Percentiles rank a stretch among this genome's conserved stretches.
Evolutionary conservation across 2,797 vertebrate genomes (phyloP).

Genomic region (Leptoclinus maculatus): DNA sequence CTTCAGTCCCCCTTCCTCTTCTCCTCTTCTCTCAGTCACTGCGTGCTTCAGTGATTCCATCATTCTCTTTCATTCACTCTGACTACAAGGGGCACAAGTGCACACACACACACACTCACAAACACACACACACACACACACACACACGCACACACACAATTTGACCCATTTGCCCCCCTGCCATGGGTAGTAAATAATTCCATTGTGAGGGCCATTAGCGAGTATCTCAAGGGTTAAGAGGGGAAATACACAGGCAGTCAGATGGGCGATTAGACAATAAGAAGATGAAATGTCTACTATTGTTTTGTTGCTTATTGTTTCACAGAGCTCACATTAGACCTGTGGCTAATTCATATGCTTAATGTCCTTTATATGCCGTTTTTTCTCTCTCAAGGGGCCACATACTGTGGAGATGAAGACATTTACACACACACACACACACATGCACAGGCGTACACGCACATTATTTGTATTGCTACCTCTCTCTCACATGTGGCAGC

Average conservation of each 20-base stretch:
- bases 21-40: slow-evolving; percentile 60
- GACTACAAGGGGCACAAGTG: slow-evolving; percentile 51
- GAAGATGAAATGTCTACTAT: slow-evolving; percentile 76
- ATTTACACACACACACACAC: slow-evolving; percentile 39
- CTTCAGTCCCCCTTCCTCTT: slow-evolving; percentile 58
- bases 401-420: slow-evolving; percentile 49
- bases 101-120: slow-evolving; percentile 36
- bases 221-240: slow-evolving; percentile 76
- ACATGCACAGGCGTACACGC: slow-evolving; percentile 8
- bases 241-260: slow-evolving; percentile 66
- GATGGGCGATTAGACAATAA: slow-evolving; percentile 81
- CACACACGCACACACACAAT: slow-evolving; percentile 39
- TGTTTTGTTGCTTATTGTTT: slow-evolving; percentile 70
- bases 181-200: slow-evolving; percentile 82
- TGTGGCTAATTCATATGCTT: slow-evolving; percentile 65
- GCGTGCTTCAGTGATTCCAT: slow-evolving; percentile 87
- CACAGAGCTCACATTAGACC: slow-evolving; percentile 67
- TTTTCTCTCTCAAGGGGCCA: slow-evolving; percentile 27
- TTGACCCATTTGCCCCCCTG: slow-evolving; percentile 79
- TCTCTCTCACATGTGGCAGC: slow-evolving; percentile 52
- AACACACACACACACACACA: slow-evolving; percentile 58
- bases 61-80: slow-evolving; percentile 73
- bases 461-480: slow-evolving; percentile 49
- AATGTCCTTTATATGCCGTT: slow-evolving; percentile 60
- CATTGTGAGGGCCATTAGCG: slow-evolving; percentile 76